Evolutionary conservation across 2,888 invertebrate species (phyloP).

Genomic region (Melanostoma scalare): DNA sequence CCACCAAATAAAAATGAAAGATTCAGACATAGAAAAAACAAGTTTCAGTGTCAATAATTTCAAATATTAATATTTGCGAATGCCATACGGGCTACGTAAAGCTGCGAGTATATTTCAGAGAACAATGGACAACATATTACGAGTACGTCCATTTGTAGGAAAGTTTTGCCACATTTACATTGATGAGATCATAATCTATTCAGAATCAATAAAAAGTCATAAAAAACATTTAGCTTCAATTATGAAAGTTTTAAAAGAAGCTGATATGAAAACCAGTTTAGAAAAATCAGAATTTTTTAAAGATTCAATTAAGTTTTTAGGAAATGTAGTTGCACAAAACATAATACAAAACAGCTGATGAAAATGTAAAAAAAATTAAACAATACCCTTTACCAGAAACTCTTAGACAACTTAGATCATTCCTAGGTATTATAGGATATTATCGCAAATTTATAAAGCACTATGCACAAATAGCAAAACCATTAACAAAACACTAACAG

Average conservation of each 20-base stretch:
- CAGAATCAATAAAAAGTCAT: constrained; percentile 32
- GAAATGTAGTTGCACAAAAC: constrained; percentile 22
- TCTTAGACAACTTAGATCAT: constrained; percentile 24
- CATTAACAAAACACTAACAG: constrained; percentile 25
- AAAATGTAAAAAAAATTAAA: constrained; percentile 20
- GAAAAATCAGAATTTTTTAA: constrained; percentile 6
- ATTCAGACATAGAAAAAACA: background rate
- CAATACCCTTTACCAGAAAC: constrained; percentile 24
- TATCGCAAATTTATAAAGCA: constrained; percentile 33
- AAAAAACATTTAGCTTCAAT: constrained; percentile 18
- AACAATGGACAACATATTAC: constrained; percentile 29
- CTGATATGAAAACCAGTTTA: constrained; percentile 38
- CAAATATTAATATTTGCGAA: constrained; percentile 32
- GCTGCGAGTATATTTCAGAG: constrained; percentile 43
- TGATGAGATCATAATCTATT: constrained; percentile 50
- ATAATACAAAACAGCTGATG: constrained; percentile 13
- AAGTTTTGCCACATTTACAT: constrained; percentile 48
- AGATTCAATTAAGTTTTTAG: constrained; percentile 26
- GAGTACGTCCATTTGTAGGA: constrained; percentile 19
- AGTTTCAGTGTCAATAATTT: constrained; percentile 24
- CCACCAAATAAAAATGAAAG: background rate
- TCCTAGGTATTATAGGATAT: constrained; percentile 28
- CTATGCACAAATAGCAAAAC: constrained; percentile 50
- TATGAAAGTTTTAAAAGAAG: constrained; percentile 33
- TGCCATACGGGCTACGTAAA: constrained; percentile 52